Percentiles rank a stretch among this genome's conserved stretches.
Conservation (phyloP, 1,140 invertebrate species). For the Proctacanthus coquilletti region DNA sequence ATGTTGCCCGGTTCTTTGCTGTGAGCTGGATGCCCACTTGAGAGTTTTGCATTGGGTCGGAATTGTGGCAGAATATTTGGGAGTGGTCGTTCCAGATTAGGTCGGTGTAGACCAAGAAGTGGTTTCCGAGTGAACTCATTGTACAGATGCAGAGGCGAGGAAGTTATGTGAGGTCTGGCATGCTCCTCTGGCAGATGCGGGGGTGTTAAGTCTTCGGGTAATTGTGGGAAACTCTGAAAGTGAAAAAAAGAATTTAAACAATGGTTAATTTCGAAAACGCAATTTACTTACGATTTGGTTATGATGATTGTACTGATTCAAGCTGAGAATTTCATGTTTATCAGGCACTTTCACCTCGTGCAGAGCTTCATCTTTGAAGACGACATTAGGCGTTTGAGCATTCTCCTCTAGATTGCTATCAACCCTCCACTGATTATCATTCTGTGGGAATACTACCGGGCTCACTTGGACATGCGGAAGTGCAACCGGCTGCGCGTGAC, state of each 20-base stretch:
- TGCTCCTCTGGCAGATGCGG: slow-evolving; percentile 15
- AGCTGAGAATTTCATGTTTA: slow-evolving; percentile 23
- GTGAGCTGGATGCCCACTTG: slow-evolving; percentile 33
- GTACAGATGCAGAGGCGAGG: slow-evolving; percentile 20
- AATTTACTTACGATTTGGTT: too few species aligned
- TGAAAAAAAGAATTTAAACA: too few species aligned
- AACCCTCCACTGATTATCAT: not conserved
- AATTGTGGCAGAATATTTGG: slow-evolving; percentile 58
- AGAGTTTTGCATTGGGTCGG: slow-evolving; percentile 45
- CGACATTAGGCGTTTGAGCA: slow-evolving; percentile 1
- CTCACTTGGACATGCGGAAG: slow-evolving; percentile 17
- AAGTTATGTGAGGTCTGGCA: slow-evolving; percentile 17
- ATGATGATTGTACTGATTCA: slow-evolving; percentile 14
- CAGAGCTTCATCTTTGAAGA: not conserved
- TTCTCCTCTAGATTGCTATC: not conserved
- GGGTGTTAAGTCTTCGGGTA: slow-evolving; percentile 11
- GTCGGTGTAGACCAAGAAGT: slow-evolving; percentile 28
- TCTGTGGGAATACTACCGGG: slow-evolving; percentile 22
- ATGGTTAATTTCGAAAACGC: slow-evolving; percentile 1
- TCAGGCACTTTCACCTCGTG: too few species aligned
- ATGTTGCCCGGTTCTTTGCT: slow-evolving; percentile 24
- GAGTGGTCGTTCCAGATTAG: slow-evolving; percentile 31
- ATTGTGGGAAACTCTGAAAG: slow-evolving; percentile 17
- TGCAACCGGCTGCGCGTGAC: slow-evolving; percentile 24
- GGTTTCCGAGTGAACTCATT: slow-evolving; percentile 27